phyloP scores from a whole-genome alignment of 2,888 invertebrate genomes.

The Strigamia crassipes region DNA sequence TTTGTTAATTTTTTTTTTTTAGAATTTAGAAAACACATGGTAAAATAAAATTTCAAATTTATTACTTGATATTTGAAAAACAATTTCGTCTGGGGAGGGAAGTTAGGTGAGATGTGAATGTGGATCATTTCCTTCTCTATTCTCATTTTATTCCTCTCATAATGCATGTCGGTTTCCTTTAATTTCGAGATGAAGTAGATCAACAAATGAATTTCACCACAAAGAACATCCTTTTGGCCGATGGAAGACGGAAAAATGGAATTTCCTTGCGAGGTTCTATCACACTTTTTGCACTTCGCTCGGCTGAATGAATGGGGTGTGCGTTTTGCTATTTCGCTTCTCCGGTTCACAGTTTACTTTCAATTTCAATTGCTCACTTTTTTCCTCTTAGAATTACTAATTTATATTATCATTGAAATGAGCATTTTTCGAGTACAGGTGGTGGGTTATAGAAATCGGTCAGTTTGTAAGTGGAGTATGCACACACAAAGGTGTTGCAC shows the following conservation, averaged over 20 bases:
- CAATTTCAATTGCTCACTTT: background rate
- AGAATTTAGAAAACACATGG: background rate
- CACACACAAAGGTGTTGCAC: slow-evolving; percentile 23
- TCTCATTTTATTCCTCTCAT: slow-evolving; percentile 35
- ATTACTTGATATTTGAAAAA: background rate
- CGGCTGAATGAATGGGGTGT: background rate
- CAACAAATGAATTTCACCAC: slow-evolving; percentile 34
- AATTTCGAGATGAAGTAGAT: slow-evolving; percentile 42
- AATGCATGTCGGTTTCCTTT: slow-evolving; percentile 39
- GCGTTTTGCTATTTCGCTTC: background rate
- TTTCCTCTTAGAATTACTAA: background rate
- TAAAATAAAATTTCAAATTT: background rate
- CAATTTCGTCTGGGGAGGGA: slow-evolving; percentile 13
- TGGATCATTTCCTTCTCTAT: slow-evolving; percentile 37
- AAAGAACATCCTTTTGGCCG: slow-evolving; percentile 34
- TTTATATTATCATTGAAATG: background rate
- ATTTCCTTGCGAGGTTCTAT: slow-evolving; percentile 3
- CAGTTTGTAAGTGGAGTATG: slow-evolving; percentile 13
- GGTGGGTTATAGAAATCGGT: background rate
- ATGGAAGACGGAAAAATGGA: slow-evolving; percentile 33
- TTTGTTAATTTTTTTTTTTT: background rate
- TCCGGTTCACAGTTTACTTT: background rate
- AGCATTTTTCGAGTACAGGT: background rate
- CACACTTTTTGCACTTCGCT: background rate
- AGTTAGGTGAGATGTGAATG: slow-evolving; percentile 40